Evolutionary conservation across 2,797 vertebrate genomes (phyloP).

Genomic region (Pipistrellus pygmaeus): DNA sequence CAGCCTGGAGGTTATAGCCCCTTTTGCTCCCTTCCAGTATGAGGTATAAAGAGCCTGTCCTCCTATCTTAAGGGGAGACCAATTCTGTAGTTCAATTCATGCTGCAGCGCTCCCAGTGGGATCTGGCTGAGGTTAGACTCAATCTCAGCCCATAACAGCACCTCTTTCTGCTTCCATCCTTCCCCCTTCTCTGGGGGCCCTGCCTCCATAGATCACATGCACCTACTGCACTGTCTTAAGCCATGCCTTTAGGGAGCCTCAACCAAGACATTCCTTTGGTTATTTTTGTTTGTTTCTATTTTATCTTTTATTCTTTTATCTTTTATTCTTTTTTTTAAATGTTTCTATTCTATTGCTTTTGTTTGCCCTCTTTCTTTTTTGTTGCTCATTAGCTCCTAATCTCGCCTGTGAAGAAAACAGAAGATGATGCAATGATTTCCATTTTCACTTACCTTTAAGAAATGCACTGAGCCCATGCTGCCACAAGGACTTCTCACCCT

Average conservation of each 20-base stretch:
- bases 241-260: not conserved
- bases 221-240: not conserved
- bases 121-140: not conserved
- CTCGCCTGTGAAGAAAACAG: not conserved
- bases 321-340: not conserved
- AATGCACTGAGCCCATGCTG: not conserved
- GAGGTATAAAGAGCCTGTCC: not conserved
- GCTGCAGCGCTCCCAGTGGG: too few relatives aligned
- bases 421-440: not conserved
- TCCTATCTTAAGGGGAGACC: not conserved
- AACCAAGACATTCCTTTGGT: not conserved
- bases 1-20: not conserved
- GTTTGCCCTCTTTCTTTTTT: not conserved
- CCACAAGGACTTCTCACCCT: not conserved
- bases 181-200: not conserved
- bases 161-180: not conserved
- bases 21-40: not conserved
- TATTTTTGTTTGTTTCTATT: slow-evolving; percentile 10
- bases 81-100: not conserved
- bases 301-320: slow-evolving; percentile 78
- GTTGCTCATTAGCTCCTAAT: not conserved
- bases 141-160: not conserved
- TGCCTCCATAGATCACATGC: not conserved
- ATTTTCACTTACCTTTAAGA: not conserved
- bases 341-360: not conserved